Evolutionary conservation across 64 coral and sea anemone species (phyloP).

Genomic region (Platygyra sinensis): DNA sequence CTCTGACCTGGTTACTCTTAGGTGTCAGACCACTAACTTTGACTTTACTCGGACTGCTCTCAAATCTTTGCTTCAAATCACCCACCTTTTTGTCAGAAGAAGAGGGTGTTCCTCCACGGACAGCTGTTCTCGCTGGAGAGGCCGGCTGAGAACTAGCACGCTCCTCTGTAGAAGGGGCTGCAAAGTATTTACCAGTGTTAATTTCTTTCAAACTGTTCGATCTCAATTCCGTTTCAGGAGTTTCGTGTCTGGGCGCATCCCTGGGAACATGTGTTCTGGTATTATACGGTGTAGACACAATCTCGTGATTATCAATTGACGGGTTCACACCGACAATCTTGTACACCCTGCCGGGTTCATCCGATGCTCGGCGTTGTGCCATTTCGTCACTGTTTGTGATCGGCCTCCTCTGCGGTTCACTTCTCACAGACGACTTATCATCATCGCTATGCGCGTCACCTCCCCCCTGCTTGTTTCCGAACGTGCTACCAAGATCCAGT

Average conservation of each 20-base stretch:
- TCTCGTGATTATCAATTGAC: not conserved
- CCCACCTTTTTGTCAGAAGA: slow-evolving; percentile 25
- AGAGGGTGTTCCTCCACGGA: slow-evolving; percentile 4
- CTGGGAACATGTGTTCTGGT: not conserved
- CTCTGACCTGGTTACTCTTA: slow-evolving; percentile 10
- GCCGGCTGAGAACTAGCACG: slow-evolving; percentile 17
- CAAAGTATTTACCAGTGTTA: slow-evolving; percentile 33
- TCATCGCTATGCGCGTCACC: slow-evolving; percentile 22
- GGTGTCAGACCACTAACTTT: not conserved
- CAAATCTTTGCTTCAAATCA: slow-evolving; percentile 51
- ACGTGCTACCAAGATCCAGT: slow-evolving; percentile 58
- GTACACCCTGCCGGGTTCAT: slow-evolving; percentile 30
- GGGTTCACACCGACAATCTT: slow-evolving; percentile 35
- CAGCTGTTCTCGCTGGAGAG: slow-evolving; percentile 35
- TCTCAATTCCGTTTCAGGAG: not conserved
- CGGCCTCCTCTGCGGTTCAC: slow-evolving; percentile 48
- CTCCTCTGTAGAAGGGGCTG: not conserved
- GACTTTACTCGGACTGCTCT: not conserved
- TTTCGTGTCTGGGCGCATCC: not conserved
- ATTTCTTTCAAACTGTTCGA: slow-evolving; percentile 15
- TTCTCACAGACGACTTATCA: slow-evolving; percentile 46
- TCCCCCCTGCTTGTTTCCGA: slow-evolving; percentile 6
- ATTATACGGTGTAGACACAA: not conserved
- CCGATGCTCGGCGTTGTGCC: slow-evolving; percentile 31
- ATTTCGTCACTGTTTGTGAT: not conserved